Conservation (phyloP, 2,797 vertebrate species). For the Anas capensis region DNA sequence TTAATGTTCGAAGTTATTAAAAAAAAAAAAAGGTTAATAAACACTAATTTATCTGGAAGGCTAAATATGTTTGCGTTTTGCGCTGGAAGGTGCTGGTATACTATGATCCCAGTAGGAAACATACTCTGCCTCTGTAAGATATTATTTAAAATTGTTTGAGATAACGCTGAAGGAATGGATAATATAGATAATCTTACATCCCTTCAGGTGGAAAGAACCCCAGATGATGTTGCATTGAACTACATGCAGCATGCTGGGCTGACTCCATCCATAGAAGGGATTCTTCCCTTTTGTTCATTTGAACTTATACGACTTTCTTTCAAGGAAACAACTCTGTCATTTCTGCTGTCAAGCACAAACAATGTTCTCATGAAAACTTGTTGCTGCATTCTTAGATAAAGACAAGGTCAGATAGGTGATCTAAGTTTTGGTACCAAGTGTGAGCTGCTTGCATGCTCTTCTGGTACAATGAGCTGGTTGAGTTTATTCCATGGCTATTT, state of each 20-base stretch:
- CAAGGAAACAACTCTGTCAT: not conserved
- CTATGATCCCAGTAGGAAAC: not conserved
- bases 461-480: not conserved
- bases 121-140: not conserved
- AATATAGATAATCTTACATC: not conserved
- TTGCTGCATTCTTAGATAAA: not conserved
- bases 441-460: not conserved
- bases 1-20: not conserved
- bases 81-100: not conserved
- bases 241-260: rapidly evolving
- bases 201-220: not conserved
- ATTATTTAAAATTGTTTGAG: rapidly evolving
- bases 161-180: not conserved
- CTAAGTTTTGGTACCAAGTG: not conserved
- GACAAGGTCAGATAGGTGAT: rapidly evolving
- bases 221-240: not conserved
- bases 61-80: not conserved
- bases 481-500: not conserved
- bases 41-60: not conserved
- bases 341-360: not conserved
- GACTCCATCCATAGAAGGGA: rapidly evolving
- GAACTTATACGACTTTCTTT: not conserved
- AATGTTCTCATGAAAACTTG: not conserved
- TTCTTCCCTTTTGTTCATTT: not conserved
- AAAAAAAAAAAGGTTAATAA: not conserved